A percentile compares a stretch with the other conserved stretches of the same genome.
phyloP scores from a whole-genome alignment of 2,888 invertebrate species.

The Beris morrisii region DNA sequence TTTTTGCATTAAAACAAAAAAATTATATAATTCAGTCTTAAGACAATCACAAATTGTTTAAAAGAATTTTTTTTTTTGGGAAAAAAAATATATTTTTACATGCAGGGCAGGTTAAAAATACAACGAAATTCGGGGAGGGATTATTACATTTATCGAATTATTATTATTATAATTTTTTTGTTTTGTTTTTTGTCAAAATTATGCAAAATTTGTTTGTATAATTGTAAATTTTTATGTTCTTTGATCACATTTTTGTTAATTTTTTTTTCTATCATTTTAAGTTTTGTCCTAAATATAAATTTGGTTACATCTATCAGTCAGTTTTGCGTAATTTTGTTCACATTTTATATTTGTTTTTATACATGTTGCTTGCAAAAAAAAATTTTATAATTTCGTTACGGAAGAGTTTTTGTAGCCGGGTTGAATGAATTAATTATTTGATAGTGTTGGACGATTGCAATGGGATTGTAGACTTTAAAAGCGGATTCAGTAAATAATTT shows the following conservation, averaged over 20 bases:
- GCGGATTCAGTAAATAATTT: too few species aligned
- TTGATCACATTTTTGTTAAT: conserved; percentile 33
- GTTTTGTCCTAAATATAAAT: conserved; percentile 25
- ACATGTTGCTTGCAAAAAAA: not conserved
- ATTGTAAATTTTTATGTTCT: conserved; percentile 17
- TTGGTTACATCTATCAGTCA: conserved; percentile 30
- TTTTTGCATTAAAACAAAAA: conserved; percentile 11
- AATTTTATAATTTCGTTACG: not conserved
- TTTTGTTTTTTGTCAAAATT: conserved; percentile 23
- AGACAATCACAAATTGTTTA: conserved; percentile 49
- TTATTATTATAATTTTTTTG: conserved; percentile 28
- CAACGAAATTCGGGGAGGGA: too few species aligned
- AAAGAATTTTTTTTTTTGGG: conserved; percentile 39
- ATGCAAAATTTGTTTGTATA: not conserved
- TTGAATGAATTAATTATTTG: too few species aligned
- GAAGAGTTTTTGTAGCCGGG: not conserved
- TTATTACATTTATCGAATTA: not conserved
- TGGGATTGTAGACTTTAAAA: too few species aligned
- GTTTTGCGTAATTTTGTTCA: conserved; percentile 15
- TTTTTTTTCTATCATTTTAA: conserved; percentile 13
- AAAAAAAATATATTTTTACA: conserved; percentile 17
- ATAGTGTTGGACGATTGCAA: too few species aligned
- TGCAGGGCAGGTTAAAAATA: too few species aligned
- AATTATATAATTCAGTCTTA: conserved; percentile 47
- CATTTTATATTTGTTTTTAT: not conserved